phyloP scores from a whole-genome alignment of 2,888 invertebrate genomes.

The Cecidostiba fungosa region DNA sequence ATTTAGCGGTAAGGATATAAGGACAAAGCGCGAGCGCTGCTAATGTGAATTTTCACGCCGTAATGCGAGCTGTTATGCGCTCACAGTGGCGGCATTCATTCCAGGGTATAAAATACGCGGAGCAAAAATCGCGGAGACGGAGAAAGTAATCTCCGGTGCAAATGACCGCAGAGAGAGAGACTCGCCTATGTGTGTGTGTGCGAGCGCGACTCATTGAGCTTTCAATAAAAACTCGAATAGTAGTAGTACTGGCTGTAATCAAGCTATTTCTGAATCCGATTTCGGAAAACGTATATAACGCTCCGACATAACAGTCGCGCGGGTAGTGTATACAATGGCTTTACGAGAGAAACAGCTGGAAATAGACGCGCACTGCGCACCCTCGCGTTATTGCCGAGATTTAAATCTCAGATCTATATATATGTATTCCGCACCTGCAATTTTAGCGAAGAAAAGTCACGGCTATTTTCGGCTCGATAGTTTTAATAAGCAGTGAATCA shows the following conservation, averaged over 20 bases:
- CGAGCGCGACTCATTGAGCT: neutral
- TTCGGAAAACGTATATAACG: constrained; percentile 50
- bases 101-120: neutral
- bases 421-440: neutral
- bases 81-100: constrained; percentile 46
- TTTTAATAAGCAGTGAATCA: too few relatives aligned
- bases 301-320: constrained; percentile 43
- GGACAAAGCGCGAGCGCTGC: neutral
- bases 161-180: constrained; percentile 35
- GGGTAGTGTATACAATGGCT: constrained; percentile 65
- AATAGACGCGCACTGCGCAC: constrained; percentile 60
- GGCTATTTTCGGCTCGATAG: neutral
- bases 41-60: constrained; percentile 25
- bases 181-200: too few relatives aligned
- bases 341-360: constrained; percentile 69
- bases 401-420: neutral
- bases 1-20: neutral
- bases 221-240: neutral
- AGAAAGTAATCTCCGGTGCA: constrained; percentile 19
- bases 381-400: too few relatives aligned
- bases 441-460: neutral
- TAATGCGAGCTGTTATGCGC: neutral
- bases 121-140: constrained; percentile 3
- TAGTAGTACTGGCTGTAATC: neutral
- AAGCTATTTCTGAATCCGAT: constrained; percentile 29